Conservation (phyloP, 2,888 invertebrate genomes). For the Nomada goodeniana region DNA sequence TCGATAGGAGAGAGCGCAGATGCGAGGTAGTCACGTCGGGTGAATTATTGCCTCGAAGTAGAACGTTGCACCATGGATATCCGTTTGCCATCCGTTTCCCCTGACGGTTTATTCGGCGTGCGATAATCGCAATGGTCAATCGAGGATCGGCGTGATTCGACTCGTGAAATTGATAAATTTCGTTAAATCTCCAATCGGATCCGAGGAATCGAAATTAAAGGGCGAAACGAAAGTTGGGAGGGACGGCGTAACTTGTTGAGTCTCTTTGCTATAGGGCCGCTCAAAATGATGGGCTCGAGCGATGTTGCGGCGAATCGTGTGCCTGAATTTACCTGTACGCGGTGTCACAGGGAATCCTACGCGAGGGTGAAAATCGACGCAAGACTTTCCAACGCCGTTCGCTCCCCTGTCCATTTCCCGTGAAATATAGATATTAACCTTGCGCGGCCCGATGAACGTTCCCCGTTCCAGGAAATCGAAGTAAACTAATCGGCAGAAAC, state of each 20-base stretch:
- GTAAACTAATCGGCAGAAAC: constrained; percentile 46
- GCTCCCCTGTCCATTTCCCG: constrained; percentile 44
- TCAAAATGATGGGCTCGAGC: neutral
- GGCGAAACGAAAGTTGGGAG: too few relatives aligned
- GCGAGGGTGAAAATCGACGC: constrained; percentile 47
- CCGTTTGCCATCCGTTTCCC: constrained; percentile 30
- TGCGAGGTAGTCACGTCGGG: constrained; percentile 70
- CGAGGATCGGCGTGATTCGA: neutral
- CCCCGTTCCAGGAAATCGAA: constrained; percentile 48
- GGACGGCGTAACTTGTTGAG: too few relatives aligned
- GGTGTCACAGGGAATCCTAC: constrained; percentile 42
- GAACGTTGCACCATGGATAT: constrained; percentile 65
- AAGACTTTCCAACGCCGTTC: constrained; percentile 53
- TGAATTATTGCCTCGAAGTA: constrained; percentile 70
- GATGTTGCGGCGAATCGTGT: constrained; percentile 10
- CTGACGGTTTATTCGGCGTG: neutral
- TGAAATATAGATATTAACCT: constrained; percentile 57
- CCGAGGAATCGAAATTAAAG: too few relatives aligned
- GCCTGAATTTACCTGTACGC: constrained; percentile 42
- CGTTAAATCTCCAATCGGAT: neutral
- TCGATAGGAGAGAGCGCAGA: constrained; percentile 68
- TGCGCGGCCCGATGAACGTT: constrained; percentile 40
- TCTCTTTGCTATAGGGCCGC: too few relatives aligned
- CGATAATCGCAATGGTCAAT: constrained; percentile 27
- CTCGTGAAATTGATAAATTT: neutral